Base-by-base conservation (phyloP, 2,888 invertebrate species). In the Agrotis exclamationis region DNA sequence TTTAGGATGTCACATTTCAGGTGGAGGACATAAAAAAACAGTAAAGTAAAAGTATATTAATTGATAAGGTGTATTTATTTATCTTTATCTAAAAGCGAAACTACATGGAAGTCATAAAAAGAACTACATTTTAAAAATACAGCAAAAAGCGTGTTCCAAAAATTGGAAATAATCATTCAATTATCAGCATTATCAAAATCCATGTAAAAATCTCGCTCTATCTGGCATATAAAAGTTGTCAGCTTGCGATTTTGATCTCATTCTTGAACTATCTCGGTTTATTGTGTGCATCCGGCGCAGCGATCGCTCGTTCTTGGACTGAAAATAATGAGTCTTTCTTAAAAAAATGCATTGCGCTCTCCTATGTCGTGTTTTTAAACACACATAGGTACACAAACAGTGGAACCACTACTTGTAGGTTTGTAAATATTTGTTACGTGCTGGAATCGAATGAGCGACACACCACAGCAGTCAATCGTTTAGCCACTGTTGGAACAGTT, bases 181-280 rank as follows among this genome's bases (percentile, higher is more conserved):
- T 51, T 13, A 3, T 13, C 39, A 39, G n/a, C 3, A n/a, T n/a
- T 22, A 20, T 76, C 44, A 91, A 80, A 91, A 92, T 54, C 91
- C 90, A 67, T 92, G 91, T 44, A 93, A 67, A 44, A 89, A 90
- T 78, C 91, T 86, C 0, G 93, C 91, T 66, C 91, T 79, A 1
- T 91, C 92, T 0, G 89, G 88, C 70, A 89, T 80, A 68, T 92
- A 93, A 24, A 90, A 86, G 3, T 83, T 73, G 24, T 89, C 86
- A 47, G 87, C 79, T 72, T 86, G 85, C 24, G 70, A 85, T 66
- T 88, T 89, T 47, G 83, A 74, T 80, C 81, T 84, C 0, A 84
- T 76, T 62, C 87, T 70, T 14, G 79, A 53, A 0, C 69, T 69
- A 3, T 83, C 75, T 7, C 79, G 28, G 39, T 60, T 80, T 1